A percentile compares a stretch with the other conserved stretches of the same genome.
These are phyloP conservation scores for Coreoperca whiteheadi DNA, from an alignment of 2,113 vertebrate species.

Conservation along the genomic window DNA sequence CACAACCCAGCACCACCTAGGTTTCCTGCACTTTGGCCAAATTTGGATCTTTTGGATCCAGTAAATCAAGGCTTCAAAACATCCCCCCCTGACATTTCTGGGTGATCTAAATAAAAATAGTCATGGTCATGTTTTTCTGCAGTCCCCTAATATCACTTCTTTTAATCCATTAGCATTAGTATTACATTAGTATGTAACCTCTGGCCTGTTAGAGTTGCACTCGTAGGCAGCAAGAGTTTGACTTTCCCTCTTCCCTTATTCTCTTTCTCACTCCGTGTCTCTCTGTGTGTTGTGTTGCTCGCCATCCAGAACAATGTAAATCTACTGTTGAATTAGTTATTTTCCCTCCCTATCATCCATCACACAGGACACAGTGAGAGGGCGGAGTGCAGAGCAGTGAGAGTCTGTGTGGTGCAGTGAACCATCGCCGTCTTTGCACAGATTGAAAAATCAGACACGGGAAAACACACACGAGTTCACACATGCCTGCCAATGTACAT, in stretches of 20 bases:
- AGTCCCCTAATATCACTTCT: not conserved
- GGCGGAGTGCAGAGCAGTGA: constrained; percentile 29
- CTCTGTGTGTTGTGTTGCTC: constrained; percentile 11
- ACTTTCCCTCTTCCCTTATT: not conserved
- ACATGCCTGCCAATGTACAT: constrained; percentile 24
- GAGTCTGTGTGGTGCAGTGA: constrained; percentile 47
- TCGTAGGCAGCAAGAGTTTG: not conserved
- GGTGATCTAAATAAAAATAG: not conserved
- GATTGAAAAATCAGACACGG: constrained; percentile 64
- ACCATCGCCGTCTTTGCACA: constrained; percentile 63
- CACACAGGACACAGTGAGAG: constrained; percentile 50
- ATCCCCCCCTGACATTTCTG: no score
- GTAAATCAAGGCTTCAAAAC: not conserved
- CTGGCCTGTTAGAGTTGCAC: not conserved
- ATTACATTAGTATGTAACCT: not conserved
- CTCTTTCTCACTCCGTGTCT: not conserved
- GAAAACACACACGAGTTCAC: constrained; percentile 35
- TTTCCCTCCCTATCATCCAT: constrained; percentile 63
- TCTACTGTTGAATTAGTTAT: constrained; percentile 71
- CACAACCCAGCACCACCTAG: not conserved
- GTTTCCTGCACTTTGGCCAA: not conserved
- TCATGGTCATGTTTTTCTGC: not conserved
- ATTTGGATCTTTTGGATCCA: not conserved
- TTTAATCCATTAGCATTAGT: not conserved
- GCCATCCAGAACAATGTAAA: constrained; percentile 71